Conservation (phyloP, 2,797 vertebrate genomes). For the Sebastes nivosus region DNA sequence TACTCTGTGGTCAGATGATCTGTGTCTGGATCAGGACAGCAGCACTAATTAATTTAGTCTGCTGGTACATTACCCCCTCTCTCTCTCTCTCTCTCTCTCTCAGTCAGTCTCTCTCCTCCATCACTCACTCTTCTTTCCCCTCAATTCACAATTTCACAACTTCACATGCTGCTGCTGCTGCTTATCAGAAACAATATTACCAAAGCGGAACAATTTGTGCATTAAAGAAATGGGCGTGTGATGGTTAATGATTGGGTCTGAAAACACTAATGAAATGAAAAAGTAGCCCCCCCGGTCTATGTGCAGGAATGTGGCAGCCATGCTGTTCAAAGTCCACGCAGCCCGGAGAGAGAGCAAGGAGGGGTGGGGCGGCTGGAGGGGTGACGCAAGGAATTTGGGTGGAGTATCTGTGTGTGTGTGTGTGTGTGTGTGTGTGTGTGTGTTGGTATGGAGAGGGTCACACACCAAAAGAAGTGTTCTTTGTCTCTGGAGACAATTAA, state of each 20-base stretch:
- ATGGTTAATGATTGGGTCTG: neutral
- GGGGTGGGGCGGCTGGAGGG: constrained; percentile 12
- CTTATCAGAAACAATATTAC: neutral
- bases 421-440: constrained; percentile 4
- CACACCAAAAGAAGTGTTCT: constrained; percentile 51
- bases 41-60: neutral
- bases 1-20: neutral
- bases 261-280: neutral
- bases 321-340: constrained; percentile 53
- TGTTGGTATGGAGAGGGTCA: constrained; percentile 35
- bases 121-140: neutral
- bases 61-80: no score
- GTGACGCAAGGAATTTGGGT: constrained; percentile 65
- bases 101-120: neutral
- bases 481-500: constrained; percentile 64
- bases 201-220: neutral
- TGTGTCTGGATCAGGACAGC: neutral
- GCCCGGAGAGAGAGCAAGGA: constrained; percentile 5
- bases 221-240: neutral
- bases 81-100: neutral
- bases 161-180: no score
- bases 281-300: neutral
- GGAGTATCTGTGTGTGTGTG: constrained; percentile 27
- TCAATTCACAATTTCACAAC: neutral
- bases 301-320: constrained; percentile 63